These are phyloP conservation scores for Hylaeus volcanicus DNA, from an alignment of 1,140 invertebrate genomes.

Conservation along the genomic window DNA sequence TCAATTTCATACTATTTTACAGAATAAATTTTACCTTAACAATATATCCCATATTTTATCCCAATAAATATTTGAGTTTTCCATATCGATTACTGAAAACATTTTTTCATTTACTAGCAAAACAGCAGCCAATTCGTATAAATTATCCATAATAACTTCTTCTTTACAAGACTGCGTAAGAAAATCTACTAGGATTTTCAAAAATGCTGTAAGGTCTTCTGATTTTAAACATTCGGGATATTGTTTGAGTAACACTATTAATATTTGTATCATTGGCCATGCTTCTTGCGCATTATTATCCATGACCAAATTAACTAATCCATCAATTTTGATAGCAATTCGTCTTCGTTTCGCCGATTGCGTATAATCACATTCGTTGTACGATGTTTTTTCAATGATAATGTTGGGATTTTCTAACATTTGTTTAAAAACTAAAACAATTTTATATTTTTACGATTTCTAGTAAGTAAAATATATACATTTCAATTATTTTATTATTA, in stretches of 20 bases:
- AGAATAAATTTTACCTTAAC: conserved; percentile 69
- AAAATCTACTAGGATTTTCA: conserved; percentile 73
- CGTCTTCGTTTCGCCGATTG: conserved; percentile 58
- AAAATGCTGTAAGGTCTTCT: conserved; percentile 70
- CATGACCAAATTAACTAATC: conserved; percentile 59
- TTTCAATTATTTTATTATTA: conserved; percentile 8
- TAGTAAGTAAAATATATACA: conserved; percentile 8
- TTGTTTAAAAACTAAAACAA: conserved; percentile 67
- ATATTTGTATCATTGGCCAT: conserved; percentile 67
- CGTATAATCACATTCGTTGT: conserved; percentile 24
- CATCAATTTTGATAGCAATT: conserved; percentile 47
- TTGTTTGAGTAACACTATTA: conserved; percentile 67
- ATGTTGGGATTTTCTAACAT: conserved; percentile 49
- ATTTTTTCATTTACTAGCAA: conserved; percentile 70
- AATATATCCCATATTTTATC: conserved; percentile 76
- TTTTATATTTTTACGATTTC: not conserved
- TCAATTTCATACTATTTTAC: too few species aligned
- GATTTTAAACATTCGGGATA: conserved; percentile 75
- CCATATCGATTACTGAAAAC: conserved; percentile 41
- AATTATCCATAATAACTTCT: conserved; percentile 67
- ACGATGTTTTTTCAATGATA: conserved; percentile 13
- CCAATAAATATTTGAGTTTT: conserved; percentile 71
- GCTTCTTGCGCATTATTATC: conserved; percentile 53
- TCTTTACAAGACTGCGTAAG: conserved; percentile 71
- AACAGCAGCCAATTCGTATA: conserved; percentile 72